Conservation (phyloP, 1,140 invertebrate genomes). For the Euschistus heros region DNA sequence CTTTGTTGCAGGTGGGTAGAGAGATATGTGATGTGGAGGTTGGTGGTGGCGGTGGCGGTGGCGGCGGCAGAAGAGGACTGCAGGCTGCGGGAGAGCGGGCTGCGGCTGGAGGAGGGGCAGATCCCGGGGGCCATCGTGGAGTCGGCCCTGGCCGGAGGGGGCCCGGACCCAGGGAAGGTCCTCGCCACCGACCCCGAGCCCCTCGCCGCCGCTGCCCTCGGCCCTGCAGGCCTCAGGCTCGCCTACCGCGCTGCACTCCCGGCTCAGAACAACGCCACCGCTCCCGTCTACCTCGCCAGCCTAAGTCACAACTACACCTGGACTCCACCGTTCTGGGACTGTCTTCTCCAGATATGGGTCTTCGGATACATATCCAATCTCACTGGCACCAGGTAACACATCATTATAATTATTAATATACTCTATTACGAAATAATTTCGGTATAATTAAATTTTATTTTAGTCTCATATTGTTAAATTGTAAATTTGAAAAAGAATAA, state of each 20-base stretch:
- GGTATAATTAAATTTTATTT: neutral
- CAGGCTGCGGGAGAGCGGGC: neutral
- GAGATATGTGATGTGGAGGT: conserved; percentile 3
- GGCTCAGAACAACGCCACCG: neutral
- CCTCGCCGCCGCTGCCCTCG: neutral
- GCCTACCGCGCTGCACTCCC: neutral
- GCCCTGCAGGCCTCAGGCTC: neutral
- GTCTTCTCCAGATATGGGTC: conserved; percentile 25
- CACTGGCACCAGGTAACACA: conserved; percentile 1
- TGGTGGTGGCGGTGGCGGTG: conserved; percentile 2
- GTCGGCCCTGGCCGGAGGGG: neutral
- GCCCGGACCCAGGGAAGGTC: neutral
- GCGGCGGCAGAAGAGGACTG: neutral
- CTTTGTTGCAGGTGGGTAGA: conserved; percentile 1
- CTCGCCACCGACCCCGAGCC: neutral
- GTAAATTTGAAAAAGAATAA: no score
- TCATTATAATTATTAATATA: neutral
- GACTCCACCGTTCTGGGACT: conserved; percentile 29
- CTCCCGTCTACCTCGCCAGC: conserved; percentile 5
- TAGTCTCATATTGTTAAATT: neutral
- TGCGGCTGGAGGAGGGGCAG: neutral
- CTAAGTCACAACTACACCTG: conserved; percentile 19
- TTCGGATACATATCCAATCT: conserved; percentile 25
- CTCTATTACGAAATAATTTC: neutral
- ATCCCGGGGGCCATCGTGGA: neutral